Conservation (phyloP, 2,888 invertebrate species). For the Gymnocheta viridis region DNA sequence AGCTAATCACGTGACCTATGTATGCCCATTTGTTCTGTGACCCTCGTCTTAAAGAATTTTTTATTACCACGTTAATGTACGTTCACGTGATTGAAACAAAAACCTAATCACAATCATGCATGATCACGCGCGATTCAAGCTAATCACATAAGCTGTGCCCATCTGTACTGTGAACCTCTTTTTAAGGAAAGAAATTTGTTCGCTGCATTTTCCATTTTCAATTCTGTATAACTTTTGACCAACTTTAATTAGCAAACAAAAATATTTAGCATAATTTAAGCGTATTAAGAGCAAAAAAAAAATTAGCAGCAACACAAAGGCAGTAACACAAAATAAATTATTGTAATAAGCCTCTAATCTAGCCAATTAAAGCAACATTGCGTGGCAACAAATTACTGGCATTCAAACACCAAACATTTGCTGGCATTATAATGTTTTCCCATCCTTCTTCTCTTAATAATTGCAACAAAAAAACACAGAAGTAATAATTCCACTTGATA, state of each 20-base stretch:
- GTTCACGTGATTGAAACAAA: too few species aligned
- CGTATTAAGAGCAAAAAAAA: slow-evolving; percentile 12
- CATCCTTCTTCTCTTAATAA: neutral
- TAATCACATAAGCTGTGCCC: too few species aligned
- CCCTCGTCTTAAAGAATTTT: too few species aligned
- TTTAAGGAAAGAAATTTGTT: neutral
- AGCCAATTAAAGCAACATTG: slow-evolving; percentile 61
- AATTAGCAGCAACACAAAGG: neutral
- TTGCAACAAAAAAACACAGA: neutral
- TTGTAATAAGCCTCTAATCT: slow-evolving; percentile 55
- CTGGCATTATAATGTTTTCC: neutral
- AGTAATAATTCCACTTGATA: slow-evolving; percentile 57
- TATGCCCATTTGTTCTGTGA: too few species aligned
- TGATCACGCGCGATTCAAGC: too few species aligned
- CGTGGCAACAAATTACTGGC: slow-evolving; percentile 53
- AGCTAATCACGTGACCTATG: too few species aligned
- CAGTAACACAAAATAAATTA: slow-evolving; percentile 25
- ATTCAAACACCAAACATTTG: slow-evolving; percentile 16
- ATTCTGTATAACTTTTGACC: neutral
- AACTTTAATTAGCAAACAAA: slow-evolving; percentile 4
- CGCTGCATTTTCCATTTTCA: neutral
- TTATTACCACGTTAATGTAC: too few species aligned
- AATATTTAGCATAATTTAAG: slow-evolving; percentile 48
- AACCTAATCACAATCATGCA: too few species aligned
- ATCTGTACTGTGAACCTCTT: too few species aligned